Percentiles rank a stretch among this genome's conserved stretches.
These are phyloP conservation scores for Pangasius djambal DNA, from an alignment of 2,797 vertebrate genomes.

Conservation along the genomic window DNA sequence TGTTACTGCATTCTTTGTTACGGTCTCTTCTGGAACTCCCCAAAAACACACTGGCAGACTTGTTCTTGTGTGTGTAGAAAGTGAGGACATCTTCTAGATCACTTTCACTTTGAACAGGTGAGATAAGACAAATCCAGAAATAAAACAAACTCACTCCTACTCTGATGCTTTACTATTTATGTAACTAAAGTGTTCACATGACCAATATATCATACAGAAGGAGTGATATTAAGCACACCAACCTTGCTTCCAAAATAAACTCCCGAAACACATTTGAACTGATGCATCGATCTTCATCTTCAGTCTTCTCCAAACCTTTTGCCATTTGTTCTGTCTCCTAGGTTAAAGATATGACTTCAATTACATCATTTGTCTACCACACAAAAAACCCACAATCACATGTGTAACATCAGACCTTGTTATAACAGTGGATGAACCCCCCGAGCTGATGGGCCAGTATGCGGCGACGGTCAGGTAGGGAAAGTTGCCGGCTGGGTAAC, in stretches of 20 bases:
- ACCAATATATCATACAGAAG: slow-evolving; percentile 42
- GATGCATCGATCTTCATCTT: slow-evolving; percentile 78
- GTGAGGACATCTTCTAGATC: slow-evolving; percentile 95
- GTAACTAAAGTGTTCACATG: slow-evolving; percentile 45
- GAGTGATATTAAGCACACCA: slow-evolving; percentile 50
- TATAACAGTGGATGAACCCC: slow-evolving; percentile 87
- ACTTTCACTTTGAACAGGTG: slow-evolving; percentile 80
- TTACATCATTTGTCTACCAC: slow-evolving; percentile 4
- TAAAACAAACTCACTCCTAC: not conserved
- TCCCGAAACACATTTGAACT: slow-evolving; percentile 83
- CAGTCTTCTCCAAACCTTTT: slow-evolving; percentile 74
- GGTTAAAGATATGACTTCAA: slow-evolving; percentile 11
- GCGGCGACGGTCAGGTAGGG: slow-evolving; percentile 81
- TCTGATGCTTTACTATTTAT: not conserved
- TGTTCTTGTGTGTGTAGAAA: slow-evolving; percentile 93
- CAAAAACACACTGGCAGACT: slow-evolving; percentile 89
- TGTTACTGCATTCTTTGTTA: slow-evolving; percentile 54
- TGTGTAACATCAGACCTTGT: slow-evolving; percentile 75
- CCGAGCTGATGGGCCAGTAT: slow-evolving; percentile 89
- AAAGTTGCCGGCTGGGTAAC: slow-evolving; percentile 80
- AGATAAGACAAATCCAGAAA: slow-evolving; percentile 22
- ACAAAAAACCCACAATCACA: not conserved
- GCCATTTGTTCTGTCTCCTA: slow-evolving; percentile 91
- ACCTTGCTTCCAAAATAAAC: slow-evolving; percentile 90
- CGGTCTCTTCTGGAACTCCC: slow-evolving; percentile 72